Evolutionary conservation across 2,888 invertebrate species (phyloP), one percentile per base, ranked within the genome.

Genomic region (Taphrorychus bicolor): DNA sequence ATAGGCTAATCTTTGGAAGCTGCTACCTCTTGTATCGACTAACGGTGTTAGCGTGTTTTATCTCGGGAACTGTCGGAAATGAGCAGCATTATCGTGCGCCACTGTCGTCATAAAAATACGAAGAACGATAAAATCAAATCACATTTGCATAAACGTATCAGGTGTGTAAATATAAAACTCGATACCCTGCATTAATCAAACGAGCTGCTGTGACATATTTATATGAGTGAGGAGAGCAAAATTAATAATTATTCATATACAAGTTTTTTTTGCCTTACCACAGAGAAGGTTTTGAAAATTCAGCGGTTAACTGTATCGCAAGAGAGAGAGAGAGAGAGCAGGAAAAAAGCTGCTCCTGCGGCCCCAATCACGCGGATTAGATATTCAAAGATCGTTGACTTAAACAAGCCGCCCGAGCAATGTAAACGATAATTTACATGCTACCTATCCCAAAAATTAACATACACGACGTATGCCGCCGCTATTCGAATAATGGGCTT

Each of bases 51-150:
- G 32, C 32, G 32, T 32, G 9, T 32, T 9, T 45, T 18, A 17
- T 14, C 16, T 45, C 45, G 45, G 18, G 1, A 45, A 45, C 32
- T 45, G 45, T 17, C 45, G 14, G n/a, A 5, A 5, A 16, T 45
- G n/a, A 45, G 11, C 7, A 18, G 45, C 18, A 45, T 45, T 45
- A 45, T 52, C 54, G 24, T 18, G 23, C 66, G 66, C 59, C 66
- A 66, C 40, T 66, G 66, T 21, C 19, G 9, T 16, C n/a, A 45
- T 59, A 59, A 64, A 59, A 59, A 65, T 65, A 59, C 40, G 64
- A 24, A 64, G 59, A 59, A 53, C 19, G 66, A 66, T 66, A 60
- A 60, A 66, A 66, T 66, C 66, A 60, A 56, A 66, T 60, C 51
- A 19, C 22, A 66, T 66, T 66, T 59, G 60, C 66, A 66, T 66